Base-by-base conservation (phyloP, 1,140 invertebrate genomes). In the Heliothis subflexa region DNA sequence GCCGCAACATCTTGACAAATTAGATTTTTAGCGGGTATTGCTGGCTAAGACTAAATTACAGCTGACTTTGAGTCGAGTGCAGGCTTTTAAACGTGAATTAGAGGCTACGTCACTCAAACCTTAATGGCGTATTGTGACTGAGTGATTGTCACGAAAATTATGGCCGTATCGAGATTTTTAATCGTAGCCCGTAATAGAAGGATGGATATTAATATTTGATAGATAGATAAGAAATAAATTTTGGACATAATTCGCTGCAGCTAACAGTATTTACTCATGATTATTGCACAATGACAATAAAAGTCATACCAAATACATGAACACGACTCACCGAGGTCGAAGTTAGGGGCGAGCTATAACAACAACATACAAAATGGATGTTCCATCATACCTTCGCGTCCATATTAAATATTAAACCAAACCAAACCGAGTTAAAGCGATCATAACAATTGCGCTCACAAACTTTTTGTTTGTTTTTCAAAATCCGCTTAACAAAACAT, bases 1-100 rank as follows among this genome's bases (percentile, higher is more conserved):
- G 86, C 88, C 86, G 85, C 90, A 88, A 86, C 86, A 82, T 90
- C 86, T 93, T 94, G 93, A 94, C 87, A 94, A 94, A 94, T 94
- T 94, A 93, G 91, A 93, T 94, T 94, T 93, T 93, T 92, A 89
- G 86, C 84, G 85, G 87, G 88, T 89, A 90, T 93, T 90, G 86
- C 89, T 88, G 85, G 90, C 86, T 93, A 89, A 93, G 91, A 91
- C 93, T 88, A 94, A 94, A 94, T 94, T 93, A 93, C 84, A 85
- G 88, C 83, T 90, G 93, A 94, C 93, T 94, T 93, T 88, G 89
- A 94, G 82, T 90, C 87, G 85, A 94, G 93, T 94, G 93, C 93
- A 94, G 89, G 93, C 93, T 94, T 93, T 94, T 94, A 94, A 92
- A 92, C 88, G 86, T 87, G 90, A 93, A 93, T 93, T 93, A 94